Conservation (phyloP, 2,888 invertebrate genomes). For the Plebejus argus region DNA sequence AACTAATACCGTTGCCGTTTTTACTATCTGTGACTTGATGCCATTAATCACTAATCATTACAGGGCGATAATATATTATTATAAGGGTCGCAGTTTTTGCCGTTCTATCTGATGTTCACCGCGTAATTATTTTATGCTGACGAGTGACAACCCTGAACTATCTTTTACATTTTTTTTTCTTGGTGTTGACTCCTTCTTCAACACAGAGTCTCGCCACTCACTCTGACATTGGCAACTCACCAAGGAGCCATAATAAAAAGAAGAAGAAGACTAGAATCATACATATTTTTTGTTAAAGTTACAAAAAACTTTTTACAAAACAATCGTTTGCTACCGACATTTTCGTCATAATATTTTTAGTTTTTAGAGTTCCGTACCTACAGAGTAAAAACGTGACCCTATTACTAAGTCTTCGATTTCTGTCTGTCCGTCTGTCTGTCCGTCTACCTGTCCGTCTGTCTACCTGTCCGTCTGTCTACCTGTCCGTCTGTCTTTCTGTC, state of each 20-base stretch:
- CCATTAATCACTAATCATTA: constrained; percentile 29
- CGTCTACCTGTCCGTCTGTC: too few relatives aligned
- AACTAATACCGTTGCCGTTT: constrained; percentile 9
- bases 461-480: too few relatives aligned
- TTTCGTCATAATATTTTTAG: too few relatives aligned
- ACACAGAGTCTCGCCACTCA: too few relatives aligned
- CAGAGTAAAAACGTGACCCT: too few relatives aligned
- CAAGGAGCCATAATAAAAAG: too few relatives aligned
- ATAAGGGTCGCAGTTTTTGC: constrained; percentile 13
- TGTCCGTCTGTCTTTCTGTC: too few relatives aligned
- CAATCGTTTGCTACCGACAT: background rate
- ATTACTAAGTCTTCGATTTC: too few relatives aligned
- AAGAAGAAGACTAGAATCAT: background rate
- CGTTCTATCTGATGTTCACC: constrained; percentile 2
- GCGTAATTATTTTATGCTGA: constrained; percentile 23
- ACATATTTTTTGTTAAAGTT: background rate
- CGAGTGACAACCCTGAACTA: background rate
- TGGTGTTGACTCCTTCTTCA: background rate
- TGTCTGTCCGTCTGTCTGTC: too few relatives aligned
- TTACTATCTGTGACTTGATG: constrained; percentile 8
- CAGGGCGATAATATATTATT: constrained; percentile 28
- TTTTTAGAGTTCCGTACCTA: too few relatives aligned
- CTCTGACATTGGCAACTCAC: too few relatives aligned
- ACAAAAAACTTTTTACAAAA: background rate
- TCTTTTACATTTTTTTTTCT: background rate